Evolutionary conservation across 2,888 invertebrate genomes (phyloP).

Genomic region (Druceiella hillmani): DNA sequence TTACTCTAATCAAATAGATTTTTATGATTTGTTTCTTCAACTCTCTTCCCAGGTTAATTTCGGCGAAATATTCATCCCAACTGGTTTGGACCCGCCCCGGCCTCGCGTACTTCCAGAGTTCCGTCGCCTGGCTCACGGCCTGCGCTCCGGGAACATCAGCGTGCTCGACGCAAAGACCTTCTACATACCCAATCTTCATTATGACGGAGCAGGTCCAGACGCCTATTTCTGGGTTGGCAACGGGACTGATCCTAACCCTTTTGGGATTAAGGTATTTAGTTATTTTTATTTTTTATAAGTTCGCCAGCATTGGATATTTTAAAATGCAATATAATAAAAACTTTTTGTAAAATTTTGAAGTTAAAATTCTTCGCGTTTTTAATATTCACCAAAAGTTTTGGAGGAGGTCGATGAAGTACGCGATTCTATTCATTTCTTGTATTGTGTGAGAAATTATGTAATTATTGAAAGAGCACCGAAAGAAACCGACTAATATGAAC

Average conservation of each 20-base stretch:
- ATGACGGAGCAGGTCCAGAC: conserved; percentile 88
- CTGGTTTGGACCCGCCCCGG: conserved; percentile 71
- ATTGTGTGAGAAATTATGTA: too few relatives aligned
- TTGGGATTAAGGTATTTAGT: conserved; percentile 66
- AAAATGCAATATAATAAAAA: too few relatives aligned
- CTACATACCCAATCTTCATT: conserved; percentile 87
- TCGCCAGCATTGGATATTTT: too few relatives aligned
- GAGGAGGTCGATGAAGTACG: too few relatives aligned
- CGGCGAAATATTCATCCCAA: conserved; percentile 77
- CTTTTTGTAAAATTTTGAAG: too few relatives aligned
- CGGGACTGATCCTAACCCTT: conserved; percentile 72
- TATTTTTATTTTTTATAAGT: neutral
- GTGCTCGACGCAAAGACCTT: conserved; percentile 88
- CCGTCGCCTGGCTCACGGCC: conserved; percentile 79
- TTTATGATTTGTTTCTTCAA: conserved; percentile 22
- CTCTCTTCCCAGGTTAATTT: conserved; percentile 70
- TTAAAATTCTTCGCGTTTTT: too few relatives aligned
- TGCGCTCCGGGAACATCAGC: conserved; percentile 86
- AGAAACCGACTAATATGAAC: too few relatives aligned
- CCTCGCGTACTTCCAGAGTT: conserved; percentile 80
- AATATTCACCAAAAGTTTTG: too few relatives aligned
- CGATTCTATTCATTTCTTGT: too few relatives aligned
- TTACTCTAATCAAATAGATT: neutral
- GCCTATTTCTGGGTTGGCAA: conserved; percentile 95
- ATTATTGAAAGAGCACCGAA: too few relatives aligned